Evolutionary conservation across 1,140 invertebrate species (phyloP).

Genomic region (Diachasma alloeum): DNA sequence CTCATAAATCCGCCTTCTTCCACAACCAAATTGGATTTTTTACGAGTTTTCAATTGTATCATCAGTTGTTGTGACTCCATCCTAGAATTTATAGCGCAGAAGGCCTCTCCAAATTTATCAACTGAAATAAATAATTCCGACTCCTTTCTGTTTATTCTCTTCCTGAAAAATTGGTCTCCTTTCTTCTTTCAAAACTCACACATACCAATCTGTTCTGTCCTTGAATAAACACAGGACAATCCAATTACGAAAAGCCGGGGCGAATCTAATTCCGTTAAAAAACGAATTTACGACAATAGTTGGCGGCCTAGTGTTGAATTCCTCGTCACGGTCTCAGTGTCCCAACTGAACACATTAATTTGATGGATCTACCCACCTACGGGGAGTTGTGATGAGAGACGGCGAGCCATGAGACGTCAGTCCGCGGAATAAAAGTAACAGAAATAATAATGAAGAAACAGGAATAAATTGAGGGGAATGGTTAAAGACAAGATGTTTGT

Average conservation of each 20-base stretch:
- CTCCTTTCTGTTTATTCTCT: background rate
- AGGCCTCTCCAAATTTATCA: background rate
- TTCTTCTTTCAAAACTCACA: background rate
- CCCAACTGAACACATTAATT: constrained; percentile 22
- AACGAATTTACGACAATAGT: background rate
- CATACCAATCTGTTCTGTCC: background rate
- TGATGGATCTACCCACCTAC: constrained; percentile 28
- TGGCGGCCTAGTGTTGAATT: constrained; percentile 10
- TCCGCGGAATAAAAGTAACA: background rate
- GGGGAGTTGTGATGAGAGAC: background rate
- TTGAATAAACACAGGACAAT: constrained; percentile 27
- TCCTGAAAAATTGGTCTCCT: background rate
- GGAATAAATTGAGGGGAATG: constrained; percentile 15
- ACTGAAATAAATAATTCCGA: background rate
- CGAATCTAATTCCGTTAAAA: constrained; percentile 12
- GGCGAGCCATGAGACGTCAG: background rate
- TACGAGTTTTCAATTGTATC: no score
- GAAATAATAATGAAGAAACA: background rate
- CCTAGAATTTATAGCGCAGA: background rate
- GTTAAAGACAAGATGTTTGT: constrained; percentile 3
- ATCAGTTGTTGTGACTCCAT: background rate
- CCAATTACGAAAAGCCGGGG: constrained; percentile 17
- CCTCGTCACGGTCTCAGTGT: constrained; percentile 17
- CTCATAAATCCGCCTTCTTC: no score
- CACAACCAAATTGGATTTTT: no score